phyloP scores from a whole-genome alignment of 2,888 invertebrate species.

The Morinoia aosen region DNA sequence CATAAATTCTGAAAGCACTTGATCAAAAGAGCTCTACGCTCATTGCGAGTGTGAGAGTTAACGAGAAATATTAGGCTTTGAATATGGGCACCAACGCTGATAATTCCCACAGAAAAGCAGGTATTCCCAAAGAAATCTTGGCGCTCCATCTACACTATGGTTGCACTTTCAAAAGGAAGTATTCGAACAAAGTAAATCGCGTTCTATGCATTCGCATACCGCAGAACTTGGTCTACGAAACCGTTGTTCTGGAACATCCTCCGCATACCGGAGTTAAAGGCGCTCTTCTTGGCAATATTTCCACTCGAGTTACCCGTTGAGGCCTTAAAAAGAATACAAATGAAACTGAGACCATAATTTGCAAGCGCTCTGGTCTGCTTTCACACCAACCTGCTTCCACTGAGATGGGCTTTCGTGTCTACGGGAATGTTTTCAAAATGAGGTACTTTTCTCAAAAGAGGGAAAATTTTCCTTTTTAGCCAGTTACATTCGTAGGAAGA shows the following conservation, averaged over 20 bases:
- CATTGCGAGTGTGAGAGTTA: too few species aligned
- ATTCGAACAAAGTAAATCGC: not conserved
- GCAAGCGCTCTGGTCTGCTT: not conserved
- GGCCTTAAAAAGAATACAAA: conserved; percentile 6
- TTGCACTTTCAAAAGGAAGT: not conserved
- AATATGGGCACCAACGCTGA: too few species aligned
- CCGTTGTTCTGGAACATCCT: not conserved
- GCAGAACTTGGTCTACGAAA: not conserved
- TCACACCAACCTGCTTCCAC: not conserved
- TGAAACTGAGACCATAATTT: not conserved
- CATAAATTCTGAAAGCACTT: not conserved
- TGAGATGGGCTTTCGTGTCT: not conserved
- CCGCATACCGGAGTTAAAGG: not conserved
- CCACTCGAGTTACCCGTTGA: not conserved
- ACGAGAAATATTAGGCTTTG: too few species aligned
- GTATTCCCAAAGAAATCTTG: not conserved
- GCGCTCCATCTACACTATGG: not conserved
- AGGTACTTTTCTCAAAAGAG: too few species aligned
- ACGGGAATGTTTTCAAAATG: too few species aligned
- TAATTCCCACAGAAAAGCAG: not conserved
- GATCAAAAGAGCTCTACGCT: too few species aligned
- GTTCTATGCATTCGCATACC: not conserved
- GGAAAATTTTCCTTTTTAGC: too few species aligned
- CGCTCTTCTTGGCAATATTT: conserved; percentile 12
- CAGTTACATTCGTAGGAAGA: too few species aligned